Conservation (phyloP, 2,888 invertebrate species). For the Hirtodrosophila trivittata region DNA sequence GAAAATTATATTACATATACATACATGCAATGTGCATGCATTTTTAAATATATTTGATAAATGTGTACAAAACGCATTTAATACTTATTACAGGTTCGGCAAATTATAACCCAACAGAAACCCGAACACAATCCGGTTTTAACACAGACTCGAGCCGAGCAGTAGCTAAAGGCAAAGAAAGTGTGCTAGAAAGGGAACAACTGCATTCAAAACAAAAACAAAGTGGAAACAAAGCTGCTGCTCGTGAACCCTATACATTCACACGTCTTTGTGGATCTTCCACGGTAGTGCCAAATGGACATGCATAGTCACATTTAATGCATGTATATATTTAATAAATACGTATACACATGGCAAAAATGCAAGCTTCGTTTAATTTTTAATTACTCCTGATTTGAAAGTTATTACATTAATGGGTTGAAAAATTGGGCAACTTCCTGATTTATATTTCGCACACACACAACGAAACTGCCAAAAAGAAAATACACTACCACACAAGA, state of each 20-base stretch:
- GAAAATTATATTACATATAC: conserved; percentile 13
- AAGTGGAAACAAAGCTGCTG: conserved; percentile 52
- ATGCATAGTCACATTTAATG: conserved; percentile 8
- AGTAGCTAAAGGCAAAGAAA: conserved; percentile 22
- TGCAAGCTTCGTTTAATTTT: conserved; percentile 14
- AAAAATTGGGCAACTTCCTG: conserved; percentile 45
- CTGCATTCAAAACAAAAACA: conserved; percentile 60
- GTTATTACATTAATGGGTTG: conserved; percentile 32
- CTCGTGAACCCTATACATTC: conserved; percentile 43
- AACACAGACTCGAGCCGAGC: conserved; percentile 31
- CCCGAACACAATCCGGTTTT: conserved; percentile 42
- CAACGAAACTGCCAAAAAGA: conserved; percentile 30
- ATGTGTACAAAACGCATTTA: too few species aligned
- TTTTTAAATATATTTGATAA: too few species aligned
- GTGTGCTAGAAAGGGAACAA: conserved; percentile 53
- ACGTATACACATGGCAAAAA: too few species aligned
- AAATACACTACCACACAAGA: conserved; percentile 55
- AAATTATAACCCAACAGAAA: too few species aligned
- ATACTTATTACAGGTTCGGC: too few species aligned
- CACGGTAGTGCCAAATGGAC: conserved; percentile 44
- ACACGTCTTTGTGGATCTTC: conserved; percentile 34
- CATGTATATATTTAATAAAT: not conserved
- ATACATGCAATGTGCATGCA: too few species aligned
- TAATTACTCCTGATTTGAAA: conserved; percentile 7
- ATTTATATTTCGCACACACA: conserved; percentile 47